Conservation (phyloP, 2,113 vertebrate genomes). For the Loxodonta africana region DNA sequence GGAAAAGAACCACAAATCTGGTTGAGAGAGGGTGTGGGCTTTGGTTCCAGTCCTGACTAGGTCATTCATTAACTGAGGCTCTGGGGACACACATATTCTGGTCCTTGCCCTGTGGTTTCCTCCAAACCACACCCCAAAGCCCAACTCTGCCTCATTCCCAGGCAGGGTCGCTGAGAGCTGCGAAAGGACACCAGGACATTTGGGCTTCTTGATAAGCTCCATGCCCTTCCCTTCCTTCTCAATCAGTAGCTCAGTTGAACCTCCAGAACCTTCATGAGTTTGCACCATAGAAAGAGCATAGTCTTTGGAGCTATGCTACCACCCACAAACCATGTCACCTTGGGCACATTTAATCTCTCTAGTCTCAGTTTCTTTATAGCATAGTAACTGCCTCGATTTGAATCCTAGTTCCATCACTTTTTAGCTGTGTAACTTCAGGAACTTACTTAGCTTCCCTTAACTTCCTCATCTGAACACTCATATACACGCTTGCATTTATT, state of each 20-base stretch:
- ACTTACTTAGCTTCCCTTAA: too few relatives aligned
- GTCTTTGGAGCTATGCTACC: background rate
- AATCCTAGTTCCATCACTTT: background rate
- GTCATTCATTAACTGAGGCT: background rate
- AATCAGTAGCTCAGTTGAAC: background rate
- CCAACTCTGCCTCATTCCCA: background rate
- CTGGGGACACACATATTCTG: background rate
- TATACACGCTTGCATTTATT: background rate
- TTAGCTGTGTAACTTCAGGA: background rate
- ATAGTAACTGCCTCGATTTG: background rate
- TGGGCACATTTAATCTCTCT: background rate
- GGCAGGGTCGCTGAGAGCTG: background rate
- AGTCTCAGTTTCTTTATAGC: background rate
- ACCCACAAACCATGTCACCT: background rate
- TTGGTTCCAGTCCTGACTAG: background rate
- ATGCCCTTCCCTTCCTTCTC: background rate
- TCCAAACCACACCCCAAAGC: background rate
- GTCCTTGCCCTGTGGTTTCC: background rate
- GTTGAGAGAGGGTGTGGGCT: accelerated
- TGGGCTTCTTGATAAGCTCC: background rate
- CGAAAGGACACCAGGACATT: background rate
- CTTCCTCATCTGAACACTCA: background rate
- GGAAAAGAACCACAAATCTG: background rate
- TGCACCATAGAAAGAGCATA: background rate
- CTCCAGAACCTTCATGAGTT: background rate